Conservation (phyloP, 1,140 invertebrate genomes). For the Trichonephila clavipes region DNA sequence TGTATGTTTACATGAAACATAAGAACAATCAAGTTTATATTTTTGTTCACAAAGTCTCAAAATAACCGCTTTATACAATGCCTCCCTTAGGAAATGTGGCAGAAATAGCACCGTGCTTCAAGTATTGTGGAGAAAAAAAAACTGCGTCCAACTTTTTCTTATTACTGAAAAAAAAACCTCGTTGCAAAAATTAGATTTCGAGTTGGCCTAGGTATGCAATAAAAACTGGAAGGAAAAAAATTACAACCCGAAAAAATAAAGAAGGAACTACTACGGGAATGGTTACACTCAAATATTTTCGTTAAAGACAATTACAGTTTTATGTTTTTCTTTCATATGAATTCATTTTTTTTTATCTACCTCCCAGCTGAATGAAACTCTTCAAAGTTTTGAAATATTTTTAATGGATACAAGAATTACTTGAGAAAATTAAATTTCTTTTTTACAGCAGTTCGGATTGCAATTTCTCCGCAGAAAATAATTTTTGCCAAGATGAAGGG, state of each 20-base stretch:
- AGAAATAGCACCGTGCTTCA: neutral
- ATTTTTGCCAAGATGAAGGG: too few species aligned
- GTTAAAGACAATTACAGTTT: neutral
- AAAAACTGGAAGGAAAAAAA: neutral
- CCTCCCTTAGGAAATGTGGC: neutral
- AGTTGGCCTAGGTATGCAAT: neutral
- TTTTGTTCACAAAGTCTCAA: neutral
- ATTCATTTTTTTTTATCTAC: neutral
- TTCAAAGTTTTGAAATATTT: neutral
- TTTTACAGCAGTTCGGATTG: too few species aligned
- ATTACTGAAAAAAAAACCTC: neutral
- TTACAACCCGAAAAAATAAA: neutral
- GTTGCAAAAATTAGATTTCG: conserved; percentile 23
- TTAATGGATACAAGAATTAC: neutral
- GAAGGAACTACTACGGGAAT: neutral
- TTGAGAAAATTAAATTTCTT: too few species aligned
- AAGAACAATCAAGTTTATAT: neutral
- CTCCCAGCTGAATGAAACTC: too few species aligned
- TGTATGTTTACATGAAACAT: neutral
- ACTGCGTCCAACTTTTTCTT: neutral
- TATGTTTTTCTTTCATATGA: neutral
- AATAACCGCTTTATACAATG: neutral
- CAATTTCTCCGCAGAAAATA: too few species aligned
- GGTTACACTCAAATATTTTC: neutral
- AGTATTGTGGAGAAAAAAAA: neutral